Conservation (phyloP, 2,888 invertebrate genomes). For the Pollenia griseotomentosa region DNA sequence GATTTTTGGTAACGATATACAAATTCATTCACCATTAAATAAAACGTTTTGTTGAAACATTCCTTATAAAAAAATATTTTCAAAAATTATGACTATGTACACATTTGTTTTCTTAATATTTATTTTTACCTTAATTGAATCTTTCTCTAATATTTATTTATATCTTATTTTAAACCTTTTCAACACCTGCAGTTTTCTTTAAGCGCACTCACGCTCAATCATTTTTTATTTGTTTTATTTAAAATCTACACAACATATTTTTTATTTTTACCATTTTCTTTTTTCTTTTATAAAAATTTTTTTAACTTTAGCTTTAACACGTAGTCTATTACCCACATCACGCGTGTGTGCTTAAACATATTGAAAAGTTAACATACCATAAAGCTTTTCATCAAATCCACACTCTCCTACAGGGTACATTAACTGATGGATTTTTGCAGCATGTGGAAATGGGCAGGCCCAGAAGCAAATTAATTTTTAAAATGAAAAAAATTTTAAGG, state of each 20-base stretch:
- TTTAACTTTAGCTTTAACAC: constrained; percentile 59
- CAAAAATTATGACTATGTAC: no score
- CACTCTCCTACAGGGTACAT: background rate
- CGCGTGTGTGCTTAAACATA: constrained; percentile 73
- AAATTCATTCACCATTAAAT: no score
- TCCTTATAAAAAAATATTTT: no score
- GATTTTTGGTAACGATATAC: no score
- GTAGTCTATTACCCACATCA: constrained; percentile 73
- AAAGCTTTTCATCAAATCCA: constrained; percentile 73
- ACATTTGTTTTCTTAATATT: no score
- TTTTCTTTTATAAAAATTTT: constrained; percentile 30
- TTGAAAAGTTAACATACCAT: constrained; percentile 74
- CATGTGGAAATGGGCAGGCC: no score
- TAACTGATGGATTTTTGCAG: background rate
- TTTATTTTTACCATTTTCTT: constrained; percentile 8
- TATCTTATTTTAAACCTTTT: background rate
- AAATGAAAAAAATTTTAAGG: no score
- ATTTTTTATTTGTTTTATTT: constrained; percentile 62
- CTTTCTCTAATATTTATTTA: no score
- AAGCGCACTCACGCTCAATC: constrained; percentile 26
- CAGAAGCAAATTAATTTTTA: no score
- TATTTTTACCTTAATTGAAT: no score
- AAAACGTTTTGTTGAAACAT: no score
- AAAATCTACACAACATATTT: constrained; percentile 47
- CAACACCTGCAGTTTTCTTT: constrained; percentile 57